A percentile compares a stretch with the other conserved stretches of the same genome.
These are phyloP conservation scores for Brachypteracias leptosomus DNA, from an alignment of 2,113 vertebrate species.

Conservation along the genomic window DNA sequence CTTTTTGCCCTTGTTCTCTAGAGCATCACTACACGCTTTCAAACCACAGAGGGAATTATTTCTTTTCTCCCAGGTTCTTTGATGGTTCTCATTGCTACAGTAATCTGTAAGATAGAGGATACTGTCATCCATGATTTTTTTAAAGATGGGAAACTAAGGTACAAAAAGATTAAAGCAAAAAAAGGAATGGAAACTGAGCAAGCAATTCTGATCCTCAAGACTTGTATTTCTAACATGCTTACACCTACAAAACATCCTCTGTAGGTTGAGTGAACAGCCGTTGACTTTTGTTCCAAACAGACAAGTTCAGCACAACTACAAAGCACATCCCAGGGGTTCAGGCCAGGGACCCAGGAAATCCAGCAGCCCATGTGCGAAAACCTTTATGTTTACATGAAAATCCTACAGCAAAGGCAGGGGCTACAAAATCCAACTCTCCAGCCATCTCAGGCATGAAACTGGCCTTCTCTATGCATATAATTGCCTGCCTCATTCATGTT, in stretches of 20 bases:
- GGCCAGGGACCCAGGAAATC: background rate
- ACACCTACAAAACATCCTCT: background rate
- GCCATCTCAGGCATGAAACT: background rate
- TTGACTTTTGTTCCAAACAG: background rate
- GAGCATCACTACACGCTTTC: background rate
- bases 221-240: background rate
- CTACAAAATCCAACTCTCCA: background rate
- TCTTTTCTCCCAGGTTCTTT: background rate
- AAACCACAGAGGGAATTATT: background rate
- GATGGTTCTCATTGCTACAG: background rate
- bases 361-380: background rate
- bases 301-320: background rate
- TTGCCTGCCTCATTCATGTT: fast-evolving
- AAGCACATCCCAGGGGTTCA: background rate
- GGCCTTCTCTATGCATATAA: background rate
- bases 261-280: background rate
- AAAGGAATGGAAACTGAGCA: background rate
- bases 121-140: background rate
- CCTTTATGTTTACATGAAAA: background rate
- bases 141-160: background rate
- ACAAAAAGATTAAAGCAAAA: background rate
- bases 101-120: background rate
- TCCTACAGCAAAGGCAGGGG: fast-evolving
- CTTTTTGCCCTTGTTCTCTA: background rate
- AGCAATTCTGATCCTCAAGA: background rate